A percentile compares a stretch with the other conserved stretches of the same genome.
Evolutionary conservation across 2,888 invertebrate genomes (phyloP).

Genomic region (Hirudinaria manillensis): DNA sequence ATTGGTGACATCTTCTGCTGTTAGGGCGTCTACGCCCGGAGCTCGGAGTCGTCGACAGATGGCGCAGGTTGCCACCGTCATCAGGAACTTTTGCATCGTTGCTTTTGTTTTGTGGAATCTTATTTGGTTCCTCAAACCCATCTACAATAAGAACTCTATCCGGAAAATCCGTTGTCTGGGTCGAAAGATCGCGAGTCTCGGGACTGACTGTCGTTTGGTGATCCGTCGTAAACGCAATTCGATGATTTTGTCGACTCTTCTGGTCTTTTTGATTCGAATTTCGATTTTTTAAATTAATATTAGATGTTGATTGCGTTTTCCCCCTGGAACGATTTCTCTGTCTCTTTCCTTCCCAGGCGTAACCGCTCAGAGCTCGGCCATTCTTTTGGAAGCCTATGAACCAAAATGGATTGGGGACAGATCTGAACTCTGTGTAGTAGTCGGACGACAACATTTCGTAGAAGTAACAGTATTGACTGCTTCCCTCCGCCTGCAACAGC

Average conservation of each 20-base stretch:
- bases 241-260: background rate
- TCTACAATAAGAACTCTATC: background rate
- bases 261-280: background rate
- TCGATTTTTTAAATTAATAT: background rate
- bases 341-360: constrained; percentile 5
- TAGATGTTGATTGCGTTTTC: background rate
- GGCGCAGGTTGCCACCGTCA: background rate
- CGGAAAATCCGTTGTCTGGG: background rate
- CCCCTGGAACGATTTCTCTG: background rate
- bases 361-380: constrained; percentile 15
- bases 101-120: background rate
- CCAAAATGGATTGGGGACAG: constrained; percentile 15
- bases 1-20: constrained; percentile 9
- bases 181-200: background rate
- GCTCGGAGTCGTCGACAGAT: background rate
- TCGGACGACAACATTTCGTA: constrained; percentile 17
- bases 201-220: background rate
- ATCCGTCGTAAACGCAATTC: background rate
- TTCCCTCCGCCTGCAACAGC: constrained; percentile 13
- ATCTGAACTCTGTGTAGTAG: constrained; percentile 20
- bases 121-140: background rate
- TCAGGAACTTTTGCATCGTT: background rate
- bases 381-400: constrained; percentile 23
- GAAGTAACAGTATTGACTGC: constrained; percentile 7
- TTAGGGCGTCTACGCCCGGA: background rate